phyloP scores from a whole-genome alignment of 2,888 invertebrate species.

The Heliconius sara region DNA sequence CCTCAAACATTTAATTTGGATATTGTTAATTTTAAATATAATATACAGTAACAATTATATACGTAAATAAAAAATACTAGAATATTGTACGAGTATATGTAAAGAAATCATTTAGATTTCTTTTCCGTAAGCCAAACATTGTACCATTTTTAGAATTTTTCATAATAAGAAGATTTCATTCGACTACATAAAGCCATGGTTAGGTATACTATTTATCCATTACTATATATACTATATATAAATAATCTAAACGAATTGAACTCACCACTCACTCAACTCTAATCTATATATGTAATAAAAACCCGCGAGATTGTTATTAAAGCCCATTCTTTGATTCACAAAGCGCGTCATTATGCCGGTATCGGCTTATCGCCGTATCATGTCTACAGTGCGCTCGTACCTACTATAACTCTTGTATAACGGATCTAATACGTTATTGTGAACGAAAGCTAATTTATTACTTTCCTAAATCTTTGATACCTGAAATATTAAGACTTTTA shows the following conservation, averaged over 20 bases:
- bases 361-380: slow-evolving; percentile 4
- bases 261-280: background rate
- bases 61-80: no score
- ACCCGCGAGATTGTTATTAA: slow-evolving; percentile 26
- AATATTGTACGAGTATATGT: no score
- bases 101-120: no score
- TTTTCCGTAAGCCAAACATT: no score
- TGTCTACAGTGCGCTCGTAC: background rate
- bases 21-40: no score
- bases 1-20: no score
- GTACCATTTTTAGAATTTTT: no score
- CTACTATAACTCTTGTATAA: slow-evolving; percentile 11
- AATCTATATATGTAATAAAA: background rate
- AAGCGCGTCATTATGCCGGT: slow-evolving; percentile 1
- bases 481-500: background rate
- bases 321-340: slow-evolving; percentile 29
- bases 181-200: no score
- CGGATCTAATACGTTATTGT: slow-evolving; percentile 18
- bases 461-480: slow-evolving; percentile 13
- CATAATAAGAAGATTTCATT: no score
- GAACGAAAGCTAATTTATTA: slow-evolving; percentile 10
- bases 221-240: background rate
- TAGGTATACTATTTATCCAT: background rate
- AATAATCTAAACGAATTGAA: background rate
- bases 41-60: no score